Conservation (phyloP, 2,888 invertebrate species). For the Hirtodrosophila alboralis region DNA sequence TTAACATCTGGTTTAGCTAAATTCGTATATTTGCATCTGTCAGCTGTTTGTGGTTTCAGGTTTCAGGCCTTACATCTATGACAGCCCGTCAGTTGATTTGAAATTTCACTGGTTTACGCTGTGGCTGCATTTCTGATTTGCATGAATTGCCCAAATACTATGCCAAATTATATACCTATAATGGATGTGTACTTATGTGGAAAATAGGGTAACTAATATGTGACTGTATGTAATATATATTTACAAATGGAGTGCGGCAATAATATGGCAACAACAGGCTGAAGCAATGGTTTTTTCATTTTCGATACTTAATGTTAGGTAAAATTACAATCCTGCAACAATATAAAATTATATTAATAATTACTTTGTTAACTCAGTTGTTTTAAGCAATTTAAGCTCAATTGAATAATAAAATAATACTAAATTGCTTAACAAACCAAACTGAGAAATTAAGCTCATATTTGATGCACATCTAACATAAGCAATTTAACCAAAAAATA, state of each 20-base stretch:
- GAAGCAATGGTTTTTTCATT: too few relatives aligned
- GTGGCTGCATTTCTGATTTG: constrained; percentile 31
- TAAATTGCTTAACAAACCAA: too few relatives aligned
- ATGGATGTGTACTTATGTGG: constrained; percentile 1
- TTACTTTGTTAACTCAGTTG: too few relatives aligned
- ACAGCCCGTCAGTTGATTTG: constrained; percentile 17
- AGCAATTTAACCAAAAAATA: constrained; percentile 3
- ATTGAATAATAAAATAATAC: too few relatives aligned
- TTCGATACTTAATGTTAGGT: too few relatives aligned
- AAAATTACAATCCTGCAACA: too few relatives aligned
- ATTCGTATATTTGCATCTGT: constrained; percentile 8
- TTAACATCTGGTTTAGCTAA: constrained; percentile 39
- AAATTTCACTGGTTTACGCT: constrained; percentile 29
- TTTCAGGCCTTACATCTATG: background rate
- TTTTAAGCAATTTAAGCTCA: background rate
- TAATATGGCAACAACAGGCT: too few relatives aligned
- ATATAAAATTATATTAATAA: too few relatives aligned
- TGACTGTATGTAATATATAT: background rate
- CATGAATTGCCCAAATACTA: constrained; percentile 17
- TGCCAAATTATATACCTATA: constrained; percentile 9
- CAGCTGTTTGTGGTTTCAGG: constrained; percentile 41
- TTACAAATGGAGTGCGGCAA: too few relatives aligned
- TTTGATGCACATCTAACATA: constrained; percentile 2
- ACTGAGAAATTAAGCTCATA: constrained; percentile 7
- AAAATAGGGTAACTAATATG: background rate